Percentiles rank a stretch among this genome's conserved stretches.
These are phyloP conservation scores for Nansenia antarctica DNA, from an alignment of 2,113 vertebrate species.

Conservation along the genomic window DNA sequence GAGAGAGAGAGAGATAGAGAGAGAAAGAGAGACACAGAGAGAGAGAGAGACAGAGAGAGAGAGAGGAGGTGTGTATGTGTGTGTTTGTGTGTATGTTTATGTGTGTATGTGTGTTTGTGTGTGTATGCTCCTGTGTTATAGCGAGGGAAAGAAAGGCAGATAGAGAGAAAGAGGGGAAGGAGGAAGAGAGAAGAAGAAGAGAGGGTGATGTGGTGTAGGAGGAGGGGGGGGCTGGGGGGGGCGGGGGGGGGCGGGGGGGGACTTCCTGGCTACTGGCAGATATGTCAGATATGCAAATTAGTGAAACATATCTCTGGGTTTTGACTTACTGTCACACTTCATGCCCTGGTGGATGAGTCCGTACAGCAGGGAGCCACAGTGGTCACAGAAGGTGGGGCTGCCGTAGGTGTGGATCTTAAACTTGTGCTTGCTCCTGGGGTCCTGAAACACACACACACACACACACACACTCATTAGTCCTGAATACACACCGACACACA, in stretches of 20 bases:
- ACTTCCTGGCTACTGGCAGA: background rate
- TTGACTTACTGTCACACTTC: no score
- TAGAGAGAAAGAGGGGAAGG: conserved; percentile 4
- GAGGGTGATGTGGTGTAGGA: conserved; percentile 26
- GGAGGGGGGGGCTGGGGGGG: conserved; percentile 42
- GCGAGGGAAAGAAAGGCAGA: background rate
- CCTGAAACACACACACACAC: conserved; percentile 37
- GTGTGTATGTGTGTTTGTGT: no score
- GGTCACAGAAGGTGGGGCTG: no score
- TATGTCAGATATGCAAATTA: background rate
- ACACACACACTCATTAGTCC: conserved; percentile 61
- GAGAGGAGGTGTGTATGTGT: background rate
- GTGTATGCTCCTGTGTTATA: no score
- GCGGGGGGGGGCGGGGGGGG: background rate
- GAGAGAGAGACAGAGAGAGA: background rate
- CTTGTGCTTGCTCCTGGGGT: no score
- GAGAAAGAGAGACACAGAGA: background rate
- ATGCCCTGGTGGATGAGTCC: no score
- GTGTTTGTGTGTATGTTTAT: no score
- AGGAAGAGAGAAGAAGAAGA: background rate
- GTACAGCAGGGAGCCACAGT: no score
- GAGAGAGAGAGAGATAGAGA: background rate
- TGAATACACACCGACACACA: conserved; percentile 42
- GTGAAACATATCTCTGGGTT: conserved; percentile 21
- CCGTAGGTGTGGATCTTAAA: no score